A percentile compares a stretch with the other conserved stretches of the same genome.
Evolutionary conservation across 2,888 invertebrate genomes (phyloP).

Genomic region (Leucophenga montana): DNA sequence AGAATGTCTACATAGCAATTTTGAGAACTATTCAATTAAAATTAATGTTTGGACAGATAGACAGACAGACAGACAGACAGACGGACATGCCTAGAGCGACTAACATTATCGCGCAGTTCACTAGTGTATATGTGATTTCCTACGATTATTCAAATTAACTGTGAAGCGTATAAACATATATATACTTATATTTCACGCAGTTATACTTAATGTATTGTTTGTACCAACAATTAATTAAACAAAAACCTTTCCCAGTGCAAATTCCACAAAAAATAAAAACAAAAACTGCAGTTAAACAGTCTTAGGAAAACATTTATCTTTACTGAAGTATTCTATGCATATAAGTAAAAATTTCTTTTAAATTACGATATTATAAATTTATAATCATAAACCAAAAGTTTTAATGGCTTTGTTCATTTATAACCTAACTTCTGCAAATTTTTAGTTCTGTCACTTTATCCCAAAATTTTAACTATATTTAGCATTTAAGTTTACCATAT

Average conservation of each 20-base stretch:
- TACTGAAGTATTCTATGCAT: slow-evolving; percentile 62
- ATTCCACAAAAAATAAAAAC: slow-evolving; percentile 1
- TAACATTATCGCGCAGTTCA: too few species aligned
- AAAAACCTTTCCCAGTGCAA: slow-evolving; percentile 4
- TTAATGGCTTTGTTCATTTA: too few species aligned
- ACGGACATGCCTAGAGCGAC: too few species aligned
- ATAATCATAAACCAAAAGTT: background rate
- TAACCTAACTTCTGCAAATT: background rate
- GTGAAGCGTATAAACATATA: too few species aligned
- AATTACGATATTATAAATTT: slow-evolving; percentile 5
- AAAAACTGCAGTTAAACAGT: slow-evolving; percentile 33
- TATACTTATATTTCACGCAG: background rate
- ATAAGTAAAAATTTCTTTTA: slow-evolving; percentile 36
- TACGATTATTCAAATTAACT: too few species aligned
- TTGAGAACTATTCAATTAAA: too few species aligned
- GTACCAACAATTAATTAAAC: slow-evolving; percentile 11
- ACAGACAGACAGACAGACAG: too few species aligned
- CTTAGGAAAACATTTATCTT: slow-evolving; percentile 53
- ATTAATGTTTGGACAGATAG: too few species aligned
- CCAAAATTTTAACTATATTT: background rate
- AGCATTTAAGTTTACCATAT: slow-evolving; percentile 12
- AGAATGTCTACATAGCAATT: too few species aligned
- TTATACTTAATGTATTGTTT: background rate
- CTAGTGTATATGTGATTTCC: too few species aligned
- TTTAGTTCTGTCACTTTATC: too few species aligned